Conservation (phyloP, 1,140 invertebrate genomes). For the Brachionus paranguensis region DNA sequence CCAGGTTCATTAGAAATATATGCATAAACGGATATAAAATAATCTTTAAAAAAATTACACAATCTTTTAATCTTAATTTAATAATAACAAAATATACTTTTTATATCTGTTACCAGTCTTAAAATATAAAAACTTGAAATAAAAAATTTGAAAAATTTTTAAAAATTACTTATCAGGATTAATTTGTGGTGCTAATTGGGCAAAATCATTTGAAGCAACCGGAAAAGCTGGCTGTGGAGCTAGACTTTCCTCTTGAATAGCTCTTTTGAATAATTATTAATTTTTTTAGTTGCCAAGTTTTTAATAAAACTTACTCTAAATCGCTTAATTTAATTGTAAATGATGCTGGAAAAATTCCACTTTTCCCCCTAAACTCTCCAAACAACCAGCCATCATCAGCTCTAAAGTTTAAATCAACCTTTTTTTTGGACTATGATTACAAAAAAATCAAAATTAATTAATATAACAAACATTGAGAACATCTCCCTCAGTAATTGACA, state of each 20-base stretch:
- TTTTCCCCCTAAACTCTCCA: constrained; percentile 72
- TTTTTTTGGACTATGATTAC: background rate
- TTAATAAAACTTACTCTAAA: background rate
- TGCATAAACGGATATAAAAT: constrained; percentile 65
- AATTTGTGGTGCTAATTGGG: background rate
- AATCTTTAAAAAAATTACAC: constrained; percentile 58
- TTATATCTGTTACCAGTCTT: constrained; percentile 14
- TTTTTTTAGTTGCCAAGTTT: constrained; percentile 4
- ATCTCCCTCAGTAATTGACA: constrained; percentile 86
- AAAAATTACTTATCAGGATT: constrained; percentile 5
- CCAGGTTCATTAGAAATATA: constrained; percentile 75
- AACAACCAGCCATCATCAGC: constrained; percentile 90
- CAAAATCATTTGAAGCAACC: background rate
- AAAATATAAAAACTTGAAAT: background rate
- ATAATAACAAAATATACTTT: background rate
- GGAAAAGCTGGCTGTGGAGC: background rate
- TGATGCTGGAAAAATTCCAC: constrained; percentile 95
- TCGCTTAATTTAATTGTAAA: constrained; percentile 65
- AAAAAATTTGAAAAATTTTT: background rate
- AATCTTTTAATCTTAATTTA: background rate
- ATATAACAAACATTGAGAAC: constrained; percentile 68
- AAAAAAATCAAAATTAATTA: background rate
- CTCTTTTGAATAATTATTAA: background rate
- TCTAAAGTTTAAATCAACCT: constrained; percentile 29
- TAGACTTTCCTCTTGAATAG: constrained; percentile 9